Percentiles rank a stretch among this genome's conserved stretches.
phyloP scores from a whole-genome alignment of 2,113 vertebrate genomes.

The Tretioscincus oriximinensis region DNA sequence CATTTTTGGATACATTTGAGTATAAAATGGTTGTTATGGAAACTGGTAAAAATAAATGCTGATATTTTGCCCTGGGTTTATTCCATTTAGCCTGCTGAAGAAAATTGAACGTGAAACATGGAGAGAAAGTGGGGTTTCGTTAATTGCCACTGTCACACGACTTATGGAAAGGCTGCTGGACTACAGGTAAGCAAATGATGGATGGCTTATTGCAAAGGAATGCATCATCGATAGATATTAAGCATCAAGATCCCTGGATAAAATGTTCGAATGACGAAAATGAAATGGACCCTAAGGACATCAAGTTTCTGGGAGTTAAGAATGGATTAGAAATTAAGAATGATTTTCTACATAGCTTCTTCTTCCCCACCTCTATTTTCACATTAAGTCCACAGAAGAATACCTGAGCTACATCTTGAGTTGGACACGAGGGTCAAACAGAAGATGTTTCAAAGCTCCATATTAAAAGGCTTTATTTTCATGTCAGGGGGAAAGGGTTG shows the following conservation, averaged over 20 bases:
- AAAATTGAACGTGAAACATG: constrained; percentile 99
- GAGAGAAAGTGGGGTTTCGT: constrained; percentile 95
- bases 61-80: constrained; percentile 67
- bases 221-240: not conserved
- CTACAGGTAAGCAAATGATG: constrained; percentile 82
- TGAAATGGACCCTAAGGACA: not conserved
- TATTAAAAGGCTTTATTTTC: not conserved
- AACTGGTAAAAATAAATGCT: constrained; percentile 76
- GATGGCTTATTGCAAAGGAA: not conserved
- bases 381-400: not conserved
- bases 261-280: constrained; percentile 20
- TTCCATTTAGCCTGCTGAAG: constrained; percentile 88
- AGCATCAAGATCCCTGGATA: not conserved
- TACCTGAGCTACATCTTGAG: not conserved
- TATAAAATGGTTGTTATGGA: constrained; percentile 76
- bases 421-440: not conserved
- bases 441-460: not conserved
- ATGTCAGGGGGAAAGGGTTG: not conserved
- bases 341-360: no score
- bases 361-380: no score
- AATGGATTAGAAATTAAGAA: not conserved
- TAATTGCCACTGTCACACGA: constrained; percentile 96
- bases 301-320: not conserved
- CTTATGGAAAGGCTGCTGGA: constrained; percentile 97
- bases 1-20: constrained; percentile 70